Conservation (phyloP, 2,113 vertebrate species). For the Ifrita kowaldi region DNA sequence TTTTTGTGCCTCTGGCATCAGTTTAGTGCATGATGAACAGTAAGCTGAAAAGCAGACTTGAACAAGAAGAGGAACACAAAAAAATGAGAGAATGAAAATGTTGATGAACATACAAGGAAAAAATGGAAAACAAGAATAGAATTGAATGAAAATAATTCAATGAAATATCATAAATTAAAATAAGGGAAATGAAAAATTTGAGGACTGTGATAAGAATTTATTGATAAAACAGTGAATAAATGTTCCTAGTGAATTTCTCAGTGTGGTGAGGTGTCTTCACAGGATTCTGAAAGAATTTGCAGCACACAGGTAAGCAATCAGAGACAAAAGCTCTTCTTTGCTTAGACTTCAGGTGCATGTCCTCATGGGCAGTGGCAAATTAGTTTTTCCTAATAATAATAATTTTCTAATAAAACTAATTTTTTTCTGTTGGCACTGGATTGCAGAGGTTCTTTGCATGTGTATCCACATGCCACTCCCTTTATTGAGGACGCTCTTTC, state of each 20-base stretch:
- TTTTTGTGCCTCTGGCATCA: neutral
- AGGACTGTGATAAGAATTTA: neutral
- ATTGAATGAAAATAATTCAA: neutral
- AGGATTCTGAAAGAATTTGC: neutral
- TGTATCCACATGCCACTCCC: accelerated
- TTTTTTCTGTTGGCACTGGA: neutral
- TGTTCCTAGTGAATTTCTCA: neutral
- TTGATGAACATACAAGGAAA: neutral
- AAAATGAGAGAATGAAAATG: neutral
- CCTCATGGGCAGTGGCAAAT: neutral
- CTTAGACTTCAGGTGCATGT: neutral
- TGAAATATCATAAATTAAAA: neutral
- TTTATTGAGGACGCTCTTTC: neutral
- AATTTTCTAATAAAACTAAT: neutral
- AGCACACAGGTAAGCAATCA: neutral
- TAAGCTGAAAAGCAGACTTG: neutral
- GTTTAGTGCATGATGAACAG: neutral
- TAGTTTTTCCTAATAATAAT: neutral
- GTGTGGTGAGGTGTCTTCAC: neutral
- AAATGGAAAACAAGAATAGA: neutral
- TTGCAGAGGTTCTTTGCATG: neutral
- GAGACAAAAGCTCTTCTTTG: neutral
- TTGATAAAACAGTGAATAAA: neutral
- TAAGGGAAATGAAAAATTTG: neutral
- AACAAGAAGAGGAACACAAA: neutral